Percentiles rank a stretch among this genome's conserved stretches.
phyloP scores from a whole-genome alignment of 2,113 vertebrate species.

The Maccullochella peelii region DNA sequence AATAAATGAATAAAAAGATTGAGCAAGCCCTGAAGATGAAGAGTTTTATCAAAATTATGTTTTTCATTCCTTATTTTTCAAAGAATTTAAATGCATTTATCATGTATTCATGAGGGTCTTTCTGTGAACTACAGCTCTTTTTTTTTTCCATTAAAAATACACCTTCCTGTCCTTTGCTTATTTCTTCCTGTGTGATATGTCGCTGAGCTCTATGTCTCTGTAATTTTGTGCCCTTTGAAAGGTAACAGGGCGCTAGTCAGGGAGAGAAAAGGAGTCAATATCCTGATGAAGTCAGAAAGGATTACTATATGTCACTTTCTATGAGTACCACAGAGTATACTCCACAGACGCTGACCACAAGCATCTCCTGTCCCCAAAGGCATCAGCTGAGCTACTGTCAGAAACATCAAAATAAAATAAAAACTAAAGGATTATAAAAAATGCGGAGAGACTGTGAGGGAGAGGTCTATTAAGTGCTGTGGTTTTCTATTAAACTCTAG shows the following conservation, averaged over 20 bases:
- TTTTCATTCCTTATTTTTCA: conserved; percentile 60
- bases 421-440: not conserved
- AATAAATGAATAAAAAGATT: conserved; percentile 55
- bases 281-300: conserved; percentile 63
- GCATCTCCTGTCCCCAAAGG: conserved; percentile 29
- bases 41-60: conserved; percentile 42
- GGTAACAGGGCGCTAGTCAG: conserved; percentile 51
- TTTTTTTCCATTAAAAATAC: not conserved
- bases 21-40: conserved; percentile 37
- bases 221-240: conserved; percentile 30
- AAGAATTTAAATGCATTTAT: conserved; percentile 53
- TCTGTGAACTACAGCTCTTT: conserved; percentile 1
- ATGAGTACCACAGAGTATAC: conserved; percentile 10
- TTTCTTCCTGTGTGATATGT: conserved; percentile 4
- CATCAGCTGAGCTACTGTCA: conserved; percentile 58
- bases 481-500: conserved; percentile 71
- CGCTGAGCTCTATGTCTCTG: conserved; percentile 13
- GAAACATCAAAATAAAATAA: conserved; percentile 30
- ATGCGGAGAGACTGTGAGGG: conserved; percentile 12
- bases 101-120: conserved; percentile 26
- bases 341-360: conserved; percentile 22
- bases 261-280: conserved; percentile 66
- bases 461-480: conserved; percentile 66
- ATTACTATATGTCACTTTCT: conserved; percentile 76
- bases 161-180: conserved; percentile 1